Conservation (phyloP, 2,888 invertebrate species). For the Bibio marci region DNA sequence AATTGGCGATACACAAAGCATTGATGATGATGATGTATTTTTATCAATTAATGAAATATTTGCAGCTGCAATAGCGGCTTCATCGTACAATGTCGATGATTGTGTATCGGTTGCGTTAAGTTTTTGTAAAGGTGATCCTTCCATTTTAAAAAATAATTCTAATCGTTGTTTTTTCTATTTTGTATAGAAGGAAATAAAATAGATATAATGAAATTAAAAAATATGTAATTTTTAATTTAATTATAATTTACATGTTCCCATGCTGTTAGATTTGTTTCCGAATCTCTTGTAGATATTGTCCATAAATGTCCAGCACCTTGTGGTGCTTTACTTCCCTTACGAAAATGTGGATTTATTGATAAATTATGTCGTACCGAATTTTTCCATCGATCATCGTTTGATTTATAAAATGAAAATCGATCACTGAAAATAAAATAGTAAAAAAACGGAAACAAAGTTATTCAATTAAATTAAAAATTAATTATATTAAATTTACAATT, state of each 20-base stretch:
- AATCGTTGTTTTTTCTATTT: conserved; percentile 35
- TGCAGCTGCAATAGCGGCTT: conserved; percentile 25
- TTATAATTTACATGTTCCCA: conserved; percentile 34
- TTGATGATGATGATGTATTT: conserved; percentile 7
- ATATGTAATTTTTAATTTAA: background rate
- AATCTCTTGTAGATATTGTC: conserved; percentile 59
- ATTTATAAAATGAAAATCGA: conserved; percentile 75
- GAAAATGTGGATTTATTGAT: conserved; percentile 82
- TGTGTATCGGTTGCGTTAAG: too few species aligned
- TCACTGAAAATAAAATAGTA: conserved; percentile 46
- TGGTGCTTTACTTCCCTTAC: conserved; percentile 69
- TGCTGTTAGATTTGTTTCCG: conserved; percentile 33
- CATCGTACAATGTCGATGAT: conserved; percentile 17
- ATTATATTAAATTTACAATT: too few species aligned
- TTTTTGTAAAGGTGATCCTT: conserved; percentile 20
- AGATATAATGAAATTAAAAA: conserved; percentile 1
- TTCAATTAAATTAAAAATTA: too few species aligned
- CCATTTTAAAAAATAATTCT: conserved; percentile 34
- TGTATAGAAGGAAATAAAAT: background rate
- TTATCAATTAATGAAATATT: conserved; percentile 16
- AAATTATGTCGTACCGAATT: conserved; percentile 82
- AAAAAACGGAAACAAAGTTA: too few species aligned
- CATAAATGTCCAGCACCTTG: conserved; percentile 82
- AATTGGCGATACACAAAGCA: background rate
- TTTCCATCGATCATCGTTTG: conserved; percentile 84